phyloP scores from a whole-genome alignment of 2,888 invertebrate genomes.

The Erebia palarica region DNA sequence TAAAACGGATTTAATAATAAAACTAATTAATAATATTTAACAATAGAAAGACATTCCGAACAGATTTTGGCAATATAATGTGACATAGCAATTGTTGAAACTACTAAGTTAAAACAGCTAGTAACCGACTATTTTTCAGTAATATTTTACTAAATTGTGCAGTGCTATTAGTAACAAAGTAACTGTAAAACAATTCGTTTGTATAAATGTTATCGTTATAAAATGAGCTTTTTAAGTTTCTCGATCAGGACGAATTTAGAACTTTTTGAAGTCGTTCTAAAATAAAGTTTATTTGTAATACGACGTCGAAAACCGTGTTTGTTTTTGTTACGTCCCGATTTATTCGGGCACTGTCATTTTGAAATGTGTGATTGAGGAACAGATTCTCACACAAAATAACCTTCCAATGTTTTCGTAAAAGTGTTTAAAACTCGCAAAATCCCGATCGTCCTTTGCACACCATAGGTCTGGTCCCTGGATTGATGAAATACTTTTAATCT shows the following conservation, averaged over 20 bases:
- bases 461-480: too few relatives aligned
- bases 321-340: slow-evolving; percentile 11
- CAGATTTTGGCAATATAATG: too few relatives aligned
- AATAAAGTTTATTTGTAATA: slow-evolving; percentile 12
- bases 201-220: not conserved
- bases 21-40: too few relatives aligned
- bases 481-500: too few relatives aligned
- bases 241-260: not conserved
- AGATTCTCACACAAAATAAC: not conserved
- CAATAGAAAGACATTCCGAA: too few relatives aligned
- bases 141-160: not conserved
- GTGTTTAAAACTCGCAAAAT: not conserved
- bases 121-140: too few relatives aligned
- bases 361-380: not conserved
- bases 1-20: too few relatives aligned
- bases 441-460: too few relatives aligned
- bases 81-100: too few relatives aligned
- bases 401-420: not conserved
- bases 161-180: too few relatives aligned
- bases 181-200: not conserved
- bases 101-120: too few relatives aligned
- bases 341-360: slow-evolving; percentile 15
- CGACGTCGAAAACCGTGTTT: slow-evolving; percentile 17
- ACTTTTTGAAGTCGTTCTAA: slow-evolving; percentile 8
- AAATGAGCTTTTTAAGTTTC: not conserved